Percentiles rank a stretch among this genome's conserved stretches.
Evolutionary conservation across 2,888 invertebrate species (phyloP).

Genomic region (Ornithoptera alexandrae): DNA sequence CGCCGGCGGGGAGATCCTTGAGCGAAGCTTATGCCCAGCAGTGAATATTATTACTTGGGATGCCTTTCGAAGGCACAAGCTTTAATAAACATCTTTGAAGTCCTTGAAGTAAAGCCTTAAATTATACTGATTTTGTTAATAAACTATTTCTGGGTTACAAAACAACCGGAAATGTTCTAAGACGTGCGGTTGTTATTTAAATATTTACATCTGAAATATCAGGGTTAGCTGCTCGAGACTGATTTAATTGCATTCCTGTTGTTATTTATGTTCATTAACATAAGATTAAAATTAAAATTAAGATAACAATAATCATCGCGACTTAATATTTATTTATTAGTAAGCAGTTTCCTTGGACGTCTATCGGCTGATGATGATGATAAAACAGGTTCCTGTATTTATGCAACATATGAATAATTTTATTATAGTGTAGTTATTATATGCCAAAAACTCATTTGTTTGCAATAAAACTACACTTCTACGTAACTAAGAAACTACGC

Average conservation of each 20-base stretch:
- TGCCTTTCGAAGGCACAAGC: not conserved
- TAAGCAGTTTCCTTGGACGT: no score
- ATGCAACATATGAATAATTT: no score
- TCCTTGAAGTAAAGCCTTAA: not conserved
- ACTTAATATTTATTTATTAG: no score
- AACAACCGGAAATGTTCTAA: not conserved
- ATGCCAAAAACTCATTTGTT: no score
- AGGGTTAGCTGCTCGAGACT: not conserved
- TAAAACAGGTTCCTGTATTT: no score
- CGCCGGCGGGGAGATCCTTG: no score
- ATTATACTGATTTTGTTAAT: not conserved
- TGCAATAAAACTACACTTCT: no score
- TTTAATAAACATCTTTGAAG: not conserved
- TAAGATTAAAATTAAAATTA: not conserved
- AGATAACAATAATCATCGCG: not conserved
- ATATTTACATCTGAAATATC: not conserved
- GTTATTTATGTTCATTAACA: not conserved
- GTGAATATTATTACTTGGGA: not conserved
- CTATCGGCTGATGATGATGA: no score
- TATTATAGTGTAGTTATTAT: no score
- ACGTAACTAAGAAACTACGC: no score
- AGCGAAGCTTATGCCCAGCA: no score
- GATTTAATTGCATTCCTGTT: not conserved
- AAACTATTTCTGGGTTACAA: no score
- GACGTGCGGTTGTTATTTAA: not conserved